A percentile compares a stretch with the other conserved stretches of the same genome.
phyloP scores from a whole-genome alignment of 2,797 vertebrate genomes.

The Labeo calbasu region DNA sequence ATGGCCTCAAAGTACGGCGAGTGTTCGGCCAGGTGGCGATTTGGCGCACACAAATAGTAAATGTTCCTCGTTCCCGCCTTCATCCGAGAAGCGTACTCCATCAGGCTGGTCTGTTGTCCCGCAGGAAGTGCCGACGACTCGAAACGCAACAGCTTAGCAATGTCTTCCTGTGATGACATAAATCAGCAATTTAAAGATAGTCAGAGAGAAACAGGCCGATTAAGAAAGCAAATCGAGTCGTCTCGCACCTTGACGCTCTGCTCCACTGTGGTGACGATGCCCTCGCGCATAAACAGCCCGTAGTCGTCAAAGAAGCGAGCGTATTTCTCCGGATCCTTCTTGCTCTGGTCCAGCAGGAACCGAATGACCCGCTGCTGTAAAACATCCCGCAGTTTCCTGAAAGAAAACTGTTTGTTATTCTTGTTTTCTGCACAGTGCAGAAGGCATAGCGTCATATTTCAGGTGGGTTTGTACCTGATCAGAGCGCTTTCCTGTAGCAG shows the following conservation, averaged over 20 bases:
- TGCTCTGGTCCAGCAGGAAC: conserved; percentile 94
- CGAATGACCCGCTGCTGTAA: conserved; percentile 92
- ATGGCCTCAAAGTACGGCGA: conserved; percentile 96
- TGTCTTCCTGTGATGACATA: conserved; percentile 84
- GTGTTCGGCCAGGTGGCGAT: conserved; percentile 89
- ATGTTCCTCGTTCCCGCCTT: conserved; percentile 91
- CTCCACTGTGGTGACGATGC: conserved; percentile 90
- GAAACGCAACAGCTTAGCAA: conserved; percentile 89
- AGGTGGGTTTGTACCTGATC: conserved; percentile 81
- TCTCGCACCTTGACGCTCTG: conserved; percentile 89
- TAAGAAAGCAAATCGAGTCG: not conserved
- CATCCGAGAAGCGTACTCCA: conserved; percentile 89
- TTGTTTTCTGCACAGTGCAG: not conserved
- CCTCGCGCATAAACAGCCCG: conserved; percentile 94
- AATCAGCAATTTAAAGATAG: not conserved
- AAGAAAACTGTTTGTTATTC: not conserved
- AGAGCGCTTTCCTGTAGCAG: conserved; percentile 93
- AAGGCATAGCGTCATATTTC: not conserved
- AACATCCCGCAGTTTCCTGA: conserved; percentile 91
- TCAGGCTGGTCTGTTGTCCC: conserved; percentile 88
- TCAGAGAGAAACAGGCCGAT: not conserved
- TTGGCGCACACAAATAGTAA: conserved; percentile 94
- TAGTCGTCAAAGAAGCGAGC: conserved; percentile 93
- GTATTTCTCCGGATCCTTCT: conserved; percentile 93
- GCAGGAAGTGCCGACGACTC: conserved; percentile 89